These are phyloP conservation scores for Machimus atricapillus DNA, from an alignment of 2,888 invertebrate species.

Conservation along the genomic window DNA sequence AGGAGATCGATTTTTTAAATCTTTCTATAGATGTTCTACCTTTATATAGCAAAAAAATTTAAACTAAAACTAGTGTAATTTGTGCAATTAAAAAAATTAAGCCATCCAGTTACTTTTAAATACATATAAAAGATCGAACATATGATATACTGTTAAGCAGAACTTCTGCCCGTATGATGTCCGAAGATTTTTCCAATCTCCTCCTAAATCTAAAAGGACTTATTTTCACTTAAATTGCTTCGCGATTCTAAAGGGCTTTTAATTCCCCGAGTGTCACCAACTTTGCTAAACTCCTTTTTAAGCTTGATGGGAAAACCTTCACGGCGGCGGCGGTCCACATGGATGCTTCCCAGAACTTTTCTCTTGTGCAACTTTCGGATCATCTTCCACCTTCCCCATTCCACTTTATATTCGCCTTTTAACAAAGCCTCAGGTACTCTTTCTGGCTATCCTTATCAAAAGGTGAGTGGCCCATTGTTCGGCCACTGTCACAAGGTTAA, in stretches of 20 bases:
- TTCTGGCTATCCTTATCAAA: not conserved
- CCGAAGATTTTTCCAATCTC: not conserved
- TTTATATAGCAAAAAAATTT: no score
- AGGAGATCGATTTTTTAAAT: no score
- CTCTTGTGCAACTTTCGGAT: not conserved
- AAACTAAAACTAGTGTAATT: no score
- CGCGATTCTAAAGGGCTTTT: not conserved
- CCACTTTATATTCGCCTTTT: not conserved
- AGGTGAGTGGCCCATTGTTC: not conserved
- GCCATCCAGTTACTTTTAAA: not conserved
- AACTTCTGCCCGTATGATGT: not conserved
- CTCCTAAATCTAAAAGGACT: not conserved
- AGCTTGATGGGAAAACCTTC: not conserved
- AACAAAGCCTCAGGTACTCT: not conserved
- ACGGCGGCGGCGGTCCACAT: not conserved
- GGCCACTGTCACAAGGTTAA: not conserved
- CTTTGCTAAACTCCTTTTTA: not conserved
- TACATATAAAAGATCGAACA: not conserved
- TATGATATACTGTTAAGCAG: not conserved
- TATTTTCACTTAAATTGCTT: not conserved
- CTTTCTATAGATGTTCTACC: no score
- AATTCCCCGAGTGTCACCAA: not conserved
- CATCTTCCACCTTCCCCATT: not conserved
- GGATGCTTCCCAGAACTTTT: not conserved
- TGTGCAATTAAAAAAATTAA: not conserved